Percentiles rank a stretch among this genome's conserved stretches.
These are phyloP conservation scores for Tortrix viridana DNA, from an alignment of 2,888 invertebrate genomes.

Conservation along the genomic window DNA sequence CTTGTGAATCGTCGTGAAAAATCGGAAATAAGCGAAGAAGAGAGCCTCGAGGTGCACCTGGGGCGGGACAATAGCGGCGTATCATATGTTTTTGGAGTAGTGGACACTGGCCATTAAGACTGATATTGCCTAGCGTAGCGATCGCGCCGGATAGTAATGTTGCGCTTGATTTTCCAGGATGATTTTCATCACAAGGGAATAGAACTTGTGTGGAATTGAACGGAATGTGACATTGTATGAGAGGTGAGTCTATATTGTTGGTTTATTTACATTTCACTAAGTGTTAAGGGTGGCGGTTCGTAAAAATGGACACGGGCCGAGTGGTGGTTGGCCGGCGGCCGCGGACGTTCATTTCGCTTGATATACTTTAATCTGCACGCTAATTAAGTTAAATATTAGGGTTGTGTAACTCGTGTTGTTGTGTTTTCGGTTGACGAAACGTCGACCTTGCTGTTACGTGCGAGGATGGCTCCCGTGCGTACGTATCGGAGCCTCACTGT, in stretches of 20 bases:
- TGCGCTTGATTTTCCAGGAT: constrained; percentile 79
- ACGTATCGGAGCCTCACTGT: constrained; percentile 38
- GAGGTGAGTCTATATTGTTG: constrained; percentile 75
- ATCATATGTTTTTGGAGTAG: constrained; percentile 83
- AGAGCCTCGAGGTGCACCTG: constrained; percentile 61
- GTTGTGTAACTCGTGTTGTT: constrained; percentile 73
- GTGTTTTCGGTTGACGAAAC: constrained; percentile 64
- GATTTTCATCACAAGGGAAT: constrained; percentile 77
- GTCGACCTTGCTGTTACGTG: constrained; percentile 55
- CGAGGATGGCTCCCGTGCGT: constrained; percentile 52
- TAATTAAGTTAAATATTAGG: constrained; percentile 36
- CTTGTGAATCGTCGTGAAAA: constrained; percentile 72
- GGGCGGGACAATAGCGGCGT: constrained; percentile 74
- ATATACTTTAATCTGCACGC: constrained; percentile 28
- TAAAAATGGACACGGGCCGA: constrained; percentile 67
- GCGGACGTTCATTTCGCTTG: constrained; percentile 52
- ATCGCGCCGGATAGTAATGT: constrained; percentile 75
- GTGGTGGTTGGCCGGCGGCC: constrained; percentile 62
- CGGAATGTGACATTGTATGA: constrained; percentile 85
- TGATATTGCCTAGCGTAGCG: constrained; percentile 80
- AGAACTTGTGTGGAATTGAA: constrained; percentile 79
- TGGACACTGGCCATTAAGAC: constrained; percentile 81
- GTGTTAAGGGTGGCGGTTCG: constrained; percentile 62
- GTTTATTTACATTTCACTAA: constrained; percentile 79
- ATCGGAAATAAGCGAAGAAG: constrained; percentile 64